Evolutionary conservation across 2,797 vertebrate species (phyloP), one percentile per base, ranked within the genome.

Genomic region (Manis pentadactyla): DNA sequence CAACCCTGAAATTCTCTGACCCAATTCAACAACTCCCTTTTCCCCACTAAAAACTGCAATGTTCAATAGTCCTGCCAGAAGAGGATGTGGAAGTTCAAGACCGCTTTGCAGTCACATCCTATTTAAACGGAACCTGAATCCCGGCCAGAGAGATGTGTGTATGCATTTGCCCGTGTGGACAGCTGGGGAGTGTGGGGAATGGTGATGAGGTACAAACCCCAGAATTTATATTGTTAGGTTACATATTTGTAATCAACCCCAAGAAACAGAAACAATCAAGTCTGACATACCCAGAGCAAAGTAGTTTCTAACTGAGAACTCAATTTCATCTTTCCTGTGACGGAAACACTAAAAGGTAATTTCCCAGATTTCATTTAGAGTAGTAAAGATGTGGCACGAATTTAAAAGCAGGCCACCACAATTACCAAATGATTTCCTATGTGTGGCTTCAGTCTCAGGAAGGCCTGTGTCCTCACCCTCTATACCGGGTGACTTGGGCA

Each of bases 361-460:
- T 93, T 84, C 34, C 59, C 94, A 78, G 59, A 73, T 90, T 64
- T 85, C 84, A 87, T 49, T 82, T 42, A 27, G 9, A 78, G 51
- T n/a, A 37, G 0, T 53, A 51, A 78, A 94, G 49, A 71, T 53
- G 31, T 29, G 49, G 51, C 46, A 75, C 27, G 51, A 15, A 93
- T 77, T 64, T 51, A 79, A 90, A 93, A 94, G 69, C 51, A 86
- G 96, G 64, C 39, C 59, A 46, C 34, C 59, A 46, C 66, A 39
- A 3, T 34, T 53, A 53, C 34, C 46, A 83, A 88, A 63, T 37
- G 13, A 78, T 53, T 87, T 89, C 69, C n/a, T 34, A 49, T 12
- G 25, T 11, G 25, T 19, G 86, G 71, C 90, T 77, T 82, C 42
- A 87, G 85, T 27, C 34, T 90, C 51, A 31, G 29, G 73, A 91